Evolutionary conservation across 1,140 invertebrate genomes (phyloP).

Genomic region (Spodoptera litura): DNA sequence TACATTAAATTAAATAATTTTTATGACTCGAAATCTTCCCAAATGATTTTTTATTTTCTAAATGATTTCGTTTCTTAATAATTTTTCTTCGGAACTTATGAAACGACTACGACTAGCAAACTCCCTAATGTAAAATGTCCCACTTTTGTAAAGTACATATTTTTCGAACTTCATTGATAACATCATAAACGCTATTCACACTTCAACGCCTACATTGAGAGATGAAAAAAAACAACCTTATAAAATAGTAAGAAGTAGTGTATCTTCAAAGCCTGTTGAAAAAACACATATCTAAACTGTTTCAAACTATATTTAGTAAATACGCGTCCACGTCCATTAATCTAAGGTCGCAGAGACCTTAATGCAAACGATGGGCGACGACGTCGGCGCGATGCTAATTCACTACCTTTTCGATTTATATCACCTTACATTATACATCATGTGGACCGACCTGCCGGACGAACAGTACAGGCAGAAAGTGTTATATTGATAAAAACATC

Average conservation of each 20-base stretch:
- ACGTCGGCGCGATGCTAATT: constrained; percentile 27
- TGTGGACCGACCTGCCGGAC: not conserved
- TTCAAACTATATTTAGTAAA: constrained; percentile 6
- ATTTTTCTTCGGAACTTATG: too few relatives aligned
- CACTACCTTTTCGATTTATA: constrained; percentile 47
- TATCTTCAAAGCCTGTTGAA: not conserved
- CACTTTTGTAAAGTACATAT: not conserved
- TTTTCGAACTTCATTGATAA: not conserved
- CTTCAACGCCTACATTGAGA: not conserved
- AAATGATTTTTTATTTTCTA: too few relatives aligned
- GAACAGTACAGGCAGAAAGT: too few relatives aligned
- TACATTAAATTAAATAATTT: too few relatives aligned
- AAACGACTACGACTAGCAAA: not conserved
- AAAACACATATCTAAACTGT: not conserved
- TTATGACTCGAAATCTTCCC: too few relatives aligned
- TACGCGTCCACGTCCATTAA: constrained; percentile 39
- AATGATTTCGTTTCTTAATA: too few relatives aligned
- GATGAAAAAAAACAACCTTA: too few relatives aligned
- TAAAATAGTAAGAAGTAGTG: too few relatives aligned
- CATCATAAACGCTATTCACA: not conserved
- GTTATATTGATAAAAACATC: too few relatives aligned
- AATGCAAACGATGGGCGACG: constrained; percentile 39
- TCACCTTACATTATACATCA: not conserved
- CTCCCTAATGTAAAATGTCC: not conserved
- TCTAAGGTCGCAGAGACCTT: constrained; percentile 38